Percentiles rank a stretch among this genome's conserved stretches.
Conservation (phyloP, 2,797 vertebrate genomes). For the Buceros bicornis region DNA sequence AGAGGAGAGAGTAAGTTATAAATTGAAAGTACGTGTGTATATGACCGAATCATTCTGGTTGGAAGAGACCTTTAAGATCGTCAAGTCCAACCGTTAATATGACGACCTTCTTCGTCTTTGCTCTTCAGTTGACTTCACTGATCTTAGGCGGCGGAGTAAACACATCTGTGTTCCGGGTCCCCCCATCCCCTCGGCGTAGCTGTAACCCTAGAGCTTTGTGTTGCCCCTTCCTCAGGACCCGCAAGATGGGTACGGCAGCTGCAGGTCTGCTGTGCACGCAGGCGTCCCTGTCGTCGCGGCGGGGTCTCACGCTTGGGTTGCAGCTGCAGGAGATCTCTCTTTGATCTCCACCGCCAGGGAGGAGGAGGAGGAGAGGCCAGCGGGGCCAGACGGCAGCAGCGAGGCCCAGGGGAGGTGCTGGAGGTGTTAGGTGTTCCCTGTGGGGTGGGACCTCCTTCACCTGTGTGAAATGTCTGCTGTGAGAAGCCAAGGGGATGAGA, state of each 20-base stretch:
- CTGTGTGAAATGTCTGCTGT: neutral
- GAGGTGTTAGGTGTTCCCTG: rapidly evolving
- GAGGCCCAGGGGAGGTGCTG: neutral
- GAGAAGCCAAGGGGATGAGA: neutral
- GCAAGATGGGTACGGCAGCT: neutral
- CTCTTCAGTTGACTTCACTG: neutral
- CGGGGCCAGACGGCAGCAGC: rapidly evolving
- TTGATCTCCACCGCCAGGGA: rapidly evolving
- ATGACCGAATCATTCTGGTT: too few species aligned
- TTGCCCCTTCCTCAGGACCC: neutral
- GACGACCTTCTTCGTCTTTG: neutral
- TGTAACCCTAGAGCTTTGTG: neutral
- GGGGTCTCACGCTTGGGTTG: rapidly evolving
- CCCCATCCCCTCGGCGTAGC: rapidly evolving
- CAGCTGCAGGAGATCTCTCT: neutral
- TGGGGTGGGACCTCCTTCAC: neutral
- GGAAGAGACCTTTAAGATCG: too few species aligned
- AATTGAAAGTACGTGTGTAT: neutral
- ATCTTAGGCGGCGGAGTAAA: neutral
- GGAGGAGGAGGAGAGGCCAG: neutral
- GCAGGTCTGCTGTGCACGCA: neutral
- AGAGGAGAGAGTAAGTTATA: neutral
- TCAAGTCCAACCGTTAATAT: neutral
- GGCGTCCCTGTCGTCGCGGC: neutral
- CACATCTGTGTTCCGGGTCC: neutral